A percentile compares a stretch with the other conserved stretches of the same genome.
Evolutionary conservation across 2,888 invertebrate species (phyloP).

Genomic region (Disparrhopalites patrizii): DNA sequence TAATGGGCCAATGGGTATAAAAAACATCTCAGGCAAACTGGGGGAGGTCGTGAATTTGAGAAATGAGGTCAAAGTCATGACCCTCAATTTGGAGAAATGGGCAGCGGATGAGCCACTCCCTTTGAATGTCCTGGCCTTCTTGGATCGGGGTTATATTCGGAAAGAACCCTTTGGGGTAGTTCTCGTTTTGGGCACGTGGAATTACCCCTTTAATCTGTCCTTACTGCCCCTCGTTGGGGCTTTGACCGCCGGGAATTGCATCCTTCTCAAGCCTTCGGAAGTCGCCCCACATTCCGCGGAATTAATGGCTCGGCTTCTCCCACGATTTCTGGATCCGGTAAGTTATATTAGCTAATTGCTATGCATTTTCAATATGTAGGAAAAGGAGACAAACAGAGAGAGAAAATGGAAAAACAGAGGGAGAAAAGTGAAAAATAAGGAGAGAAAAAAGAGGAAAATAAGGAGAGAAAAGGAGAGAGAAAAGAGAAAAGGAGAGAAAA

Average conservation of each 20-base stretch:
- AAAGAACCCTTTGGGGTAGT: conserved; percentile 31
- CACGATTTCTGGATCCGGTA: conserved; percentile 53
- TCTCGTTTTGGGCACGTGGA: conserved; percentile 51
- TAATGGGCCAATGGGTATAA: too few species aligned
- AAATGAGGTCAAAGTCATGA: conserved; percentile 8
- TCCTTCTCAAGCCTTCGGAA: conserved; percentile 57
- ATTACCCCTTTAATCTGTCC: conserved; percentile 53
- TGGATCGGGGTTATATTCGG: conserved; percentile 22
- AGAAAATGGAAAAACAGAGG: too few species aligned
- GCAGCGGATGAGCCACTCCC: conserved; percentile 24
- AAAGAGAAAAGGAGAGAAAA: too few species aligned
- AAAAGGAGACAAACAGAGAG: too few species aligned
- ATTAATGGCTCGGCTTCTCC: conserved; percentile 53
- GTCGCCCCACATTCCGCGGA: conserved; percentile 52
- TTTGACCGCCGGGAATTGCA: conserved; percentile 56
- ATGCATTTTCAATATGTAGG: too few species aligned
- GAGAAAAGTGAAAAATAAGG: too few species aligned
- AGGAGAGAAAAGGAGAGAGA: too few species aligned
- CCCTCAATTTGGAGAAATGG: conserved; percentile 15
- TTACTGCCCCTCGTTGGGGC: conserved; percentile 49
- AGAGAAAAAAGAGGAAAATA: too few species aligned
- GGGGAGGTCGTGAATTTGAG: conserved; percentile 22
- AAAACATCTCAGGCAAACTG: conserved; percentile 18
- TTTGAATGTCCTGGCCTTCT: conserved; percentile 13
- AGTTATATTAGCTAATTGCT: too few species aligned